Evolutionary conservation across 1,140 invertebrate species (phyloP).

Genomic region (Drosophila equinoxialis): DNA sequence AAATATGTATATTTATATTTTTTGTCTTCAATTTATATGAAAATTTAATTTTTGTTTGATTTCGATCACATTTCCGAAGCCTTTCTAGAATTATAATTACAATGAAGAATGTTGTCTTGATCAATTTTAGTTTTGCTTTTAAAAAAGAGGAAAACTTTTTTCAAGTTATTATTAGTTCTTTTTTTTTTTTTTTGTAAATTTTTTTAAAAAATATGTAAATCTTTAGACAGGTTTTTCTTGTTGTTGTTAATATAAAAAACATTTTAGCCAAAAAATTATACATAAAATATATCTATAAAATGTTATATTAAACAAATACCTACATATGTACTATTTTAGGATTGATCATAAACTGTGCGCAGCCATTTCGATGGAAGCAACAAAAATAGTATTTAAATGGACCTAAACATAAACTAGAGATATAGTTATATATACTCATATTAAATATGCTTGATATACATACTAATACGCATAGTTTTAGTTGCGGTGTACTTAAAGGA

Average conservation of each 20-base stretch:
- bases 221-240: constrained; percentile 59
- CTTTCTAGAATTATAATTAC: not conserved
- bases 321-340: constrained; percentile 7
- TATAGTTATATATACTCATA: constrained; percentile 23
- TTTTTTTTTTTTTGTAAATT: constrained; percentile 35
- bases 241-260: constrained; percentile 35
- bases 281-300: constrained; percentile 17
- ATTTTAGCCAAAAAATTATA: constrained; percentile 57
- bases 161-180: constrained; percentile 22
- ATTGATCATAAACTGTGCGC: constrained; percentile 25
- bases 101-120: constrained; percentile 7
- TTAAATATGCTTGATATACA: constrained; percentile 39
- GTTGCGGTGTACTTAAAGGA: constrained; percentile 47
- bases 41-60: constrained; percentile 40
- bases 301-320: not conserved
- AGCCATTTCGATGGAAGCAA: constrained; percentile 35
- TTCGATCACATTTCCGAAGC: constrained; percentile 68
- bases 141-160: constrained; percentile 22
- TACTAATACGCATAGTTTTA: constrained; percentile 24
- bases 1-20: constrained; percentile 60
- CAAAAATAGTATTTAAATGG: constrained; percentile 15
- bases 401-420: constrained; percentile 24
- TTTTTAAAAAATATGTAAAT: constrained; percentile 68
- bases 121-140: not conserved
- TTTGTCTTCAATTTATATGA: constrained; percentile 16